A percentile compares a stretch with the other conserved stretches of the same genome.
Conservation (phyloP, 2,888 invertebrate genomes). For the Neocrepidodera transversa region DNA sequence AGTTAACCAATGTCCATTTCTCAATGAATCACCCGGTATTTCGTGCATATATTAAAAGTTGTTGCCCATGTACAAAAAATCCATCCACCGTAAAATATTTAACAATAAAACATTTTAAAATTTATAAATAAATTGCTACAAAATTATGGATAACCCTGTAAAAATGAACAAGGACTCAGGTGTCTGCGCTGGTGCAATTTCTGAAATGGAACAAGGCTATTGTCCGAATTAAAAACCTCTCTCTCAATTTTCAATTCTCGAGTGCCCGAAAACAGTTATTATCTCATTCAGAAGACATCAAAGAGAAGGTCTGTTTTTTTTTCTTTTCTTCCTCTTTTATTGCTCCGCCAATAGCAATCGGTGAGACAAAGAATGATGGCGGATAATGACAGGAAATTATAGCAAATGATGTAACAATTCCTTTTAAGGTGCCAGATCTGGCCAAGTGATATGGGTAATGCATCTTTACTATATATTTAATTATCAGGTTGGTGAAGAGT, state of each 20-base stretch:
- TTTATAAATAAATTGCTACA: too few species aligned
- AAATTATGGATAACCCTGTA: neutral
- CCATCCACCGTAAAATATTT: too few species aligned
- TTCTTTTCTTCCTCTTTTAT: neutral
- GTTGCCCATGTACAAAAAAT: too few species aligned
- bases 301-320: slow-evolving; percentile 19
- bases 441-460: slow-evolving; percentile 9
- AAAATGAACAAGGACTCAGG: slow-evolving; percentile 43
- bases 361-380: slow-evolving; percentile 18
- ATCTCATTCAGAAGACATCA: slow-evolving; percentile 49
- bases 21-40: too few species aligned
- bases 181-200: slow-evolving; percentile 52
- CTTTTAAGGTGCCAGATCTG: slow-evolving; percentile 14
- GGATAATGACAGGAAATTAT: slow-evolving; percentile 19
- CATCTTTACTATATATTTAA: neutral
- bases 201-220: slow-evolving; percentile 56
- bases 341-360: slow-evolving; percentile 6
- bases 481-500: neutral
- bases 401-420: slow-evolving; percentile 11
- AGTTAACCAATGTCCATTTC: too few species aligned
- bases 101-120: too few species aligned
- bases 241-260: slow-evolving; percentile 44
- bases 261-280: slow-evolving; percentile 52
- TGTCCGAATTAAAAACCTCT: slow-evolving; percentile 55
- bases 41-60: too few species aligned